Evolutionary conservation across 1,140 invertebrate species (phyloP), one percentile per base, ranked within the genome.

Genomic region (Caenorhabditis brenneri): DNA sequence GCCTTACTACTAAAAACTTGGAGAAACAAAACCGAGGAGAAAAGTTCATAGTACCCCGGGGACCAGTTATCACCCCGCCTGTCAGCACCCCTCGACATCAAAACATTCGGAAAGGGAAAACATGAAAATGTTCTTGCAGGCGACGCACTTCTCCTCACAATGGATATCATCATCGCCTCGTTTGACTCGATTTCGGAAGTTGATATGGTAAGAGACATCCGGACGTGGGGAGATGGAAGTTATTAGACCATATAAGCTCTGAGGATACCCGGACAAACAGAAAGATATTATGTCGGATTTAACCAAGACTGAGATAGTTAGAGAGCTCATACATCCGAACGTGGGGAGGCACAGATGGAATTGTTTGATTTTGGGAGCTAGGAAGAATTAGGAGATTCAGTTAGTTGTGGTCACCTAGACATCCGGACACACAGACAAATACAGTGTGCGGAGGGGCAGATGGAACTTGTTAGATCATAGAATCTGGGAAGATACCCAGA

Each of bases 151-250:
- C 94, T 94, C 87, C 95, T 98, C 79, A 96, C 96, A 81, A 98
- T 98, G 95, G 96, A 98, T 92, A 92, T 98, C 87, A 96, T 95
- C 31, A 96, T 98, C 88, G 96, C 96, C 7, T 97, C 96, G 92
- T 98, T 98, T 91, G 96, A 98, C 92, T 95, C 95, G n/a, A 98
- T 98, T 88, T 98, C 96, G 5, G 97, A 98, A 95, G 97, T 98
- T 1, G 97, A 98, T 92, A 98, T 98, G 97, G 96, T 97, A 92
- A 94, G 94, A 81, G n/a, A n/a, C n/a, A n/a, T n/a, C n/a, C n/a
- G n/a, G n/a, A n/a, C n/a, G n/a, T n/a, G n/a, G n/a, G n/a, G n/a
- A n/a, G n/a, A n/a, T n/a, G n/a, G n/a, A n/a, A n/a, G n/a, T n/a
- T n/a, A n/a, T n/a, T n/a, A n/a, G n/a, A n/a, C n/a, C n/a, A n/a